These are phyloP conservation scores for Galendromus occidentalis DNA, from an alignment of 1,140 invertebrate species.

Conservation along the genomic window DNA sequence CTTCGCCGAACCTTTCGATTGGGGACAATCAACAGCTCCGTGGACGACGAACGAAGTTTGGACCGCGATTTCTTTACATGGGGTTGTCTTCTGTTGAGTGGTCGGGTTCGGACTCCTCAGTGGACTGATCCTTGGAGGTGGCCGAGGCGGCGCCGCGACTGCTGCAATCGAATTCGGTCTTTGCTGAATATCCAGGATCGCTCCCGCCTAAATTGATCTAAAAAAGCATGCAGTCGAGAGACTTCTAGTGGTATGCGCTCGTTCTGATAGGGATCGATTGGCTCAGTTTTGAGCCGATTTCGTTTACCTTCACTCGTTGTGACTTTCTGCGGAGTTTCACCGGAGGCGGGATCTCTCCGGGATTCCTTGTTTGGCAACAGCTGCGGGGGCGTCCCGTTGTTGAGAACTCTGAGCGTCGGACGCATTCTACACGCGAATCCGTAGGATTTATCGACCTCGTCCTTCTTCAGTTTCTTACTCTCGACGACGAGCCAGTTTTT, in stretches of 20 bases:
- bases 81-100: not conserved
- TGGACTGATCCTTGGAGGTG: too few relatives aligned
- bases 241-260: too few relatives aligned
- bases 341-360: not conserved
- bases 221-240: too few relatives aligned
- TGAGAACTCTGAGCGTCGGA: not conserved
- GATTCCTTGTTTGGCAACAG: not conserved
- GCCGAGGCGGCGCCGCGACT: too few relatives aligned
- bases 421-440: slow-evolving; percentile 7
- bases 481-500: not conserved
- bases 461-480: not conserved
- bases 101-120: too few relatives aligned
- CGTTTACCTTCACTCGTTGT: not conserved
- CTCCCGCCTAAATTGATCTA: too few relatives aligned
- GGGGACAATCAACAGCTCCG: not conserved
- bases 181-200: too few relatives aligned
- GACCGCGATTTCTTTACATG: not conserved
- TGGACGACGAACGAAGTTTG: slow-evolving; percentile 3
- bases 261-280: too few relatives aligned
- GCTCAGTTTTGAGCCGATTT: too few relatives aligned
- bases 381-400: not conserved
- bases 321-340: not conserved
- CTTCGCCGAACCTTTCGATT: not conserved
- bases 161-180: too few relatives aligned
- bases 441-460: slow-evolving; percentile 4